These are phyloP conservation scores for Hipposideros larvatus DNA, from an alignment of 2,797 vertebrate genomes.

Conservation along the genomic window DNA sequence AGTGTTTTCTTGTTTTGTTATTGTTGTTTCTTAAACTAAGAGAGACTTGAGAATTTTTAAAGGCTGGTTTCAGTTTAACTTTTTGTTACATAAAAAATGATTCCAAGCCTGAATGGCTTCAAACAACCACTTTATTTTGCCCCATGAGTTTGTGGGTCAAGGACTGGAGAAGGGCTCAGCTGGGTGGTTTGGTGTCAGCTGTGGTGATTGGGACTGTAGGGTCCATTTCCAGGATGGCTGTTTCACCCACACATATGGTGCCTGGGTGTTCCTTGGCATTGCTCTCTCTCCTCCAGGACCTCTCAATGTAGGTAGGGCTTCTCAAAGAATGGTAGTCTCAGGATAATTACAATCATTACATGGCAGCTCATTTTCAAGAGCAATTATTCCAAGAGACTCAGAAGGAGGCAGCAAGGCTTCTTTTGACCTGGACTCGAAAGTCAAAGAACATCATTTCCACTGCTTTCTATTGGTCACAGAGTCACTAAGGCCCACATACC, in stretches of 20 bases:
- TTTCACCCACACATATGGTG: not conserved
- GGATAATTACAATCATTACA: not conserved
- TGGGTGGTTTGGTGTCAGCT: not conserved
- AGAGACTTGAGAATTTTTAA: conserved; percentile 13
- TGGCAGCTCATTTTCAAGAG: not conserved
- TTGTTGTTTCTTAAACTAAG: conserved; percentile 25
- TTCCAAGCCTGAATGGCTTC: not conserved
- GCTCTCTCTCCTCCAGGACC: not conserved
- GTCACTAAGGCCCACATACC: not conserved
- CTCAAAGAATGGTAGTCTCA: not conserved
- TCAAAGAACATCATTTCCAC: not conserved
- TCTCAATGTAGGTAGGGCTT: not conserved
- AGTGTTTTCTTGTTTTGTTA: not conserved
- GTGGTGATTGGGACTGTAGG: not conserved
- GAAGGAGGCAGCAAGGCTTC: conserved; percentile 3
- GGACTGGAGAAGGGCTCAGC: not conserved
- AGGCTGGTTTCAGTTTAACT: conserved; percentile 18
- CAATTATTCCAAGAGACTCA: not conserved
- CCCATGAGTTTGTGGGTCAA: conserved; percentile 20
- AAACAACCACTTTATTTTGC: not conserved
- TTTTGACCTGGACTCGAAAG: conserved; percentile 46
- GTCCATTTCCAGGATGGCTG: not conserved
- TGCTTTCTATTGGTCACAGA: not conserved
- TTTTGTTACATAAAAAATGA: not conserved
- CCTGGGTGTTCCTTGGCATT: not conserved